Conservation (phyloP, 2,113 vertebrate species). For the Dipodomys ordii region DNA sequence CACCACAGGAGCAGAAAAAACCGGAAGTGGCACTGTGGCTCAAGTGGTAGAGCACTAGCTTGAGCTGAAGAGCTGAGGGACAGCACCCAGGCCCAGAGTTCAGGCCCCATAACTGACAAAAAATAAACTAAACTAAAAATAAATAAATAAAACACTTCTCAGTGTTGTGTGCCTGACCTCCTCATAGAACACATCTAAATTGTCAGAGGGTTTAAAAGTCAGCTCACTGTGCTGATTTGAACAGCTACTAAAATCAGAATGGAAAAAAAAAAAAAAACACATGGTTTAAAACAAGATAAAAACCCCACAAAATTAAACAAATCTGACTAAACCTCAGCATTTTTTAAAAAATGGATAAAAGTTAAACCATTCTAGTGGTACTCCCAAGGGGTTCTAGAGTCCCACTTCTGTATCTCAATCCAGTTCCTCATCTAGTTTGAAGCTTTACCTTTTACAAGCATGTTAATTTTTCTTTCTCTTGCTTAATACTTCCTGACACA, state of each 20-base stretch:
- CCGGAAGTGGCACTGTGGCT: no score
- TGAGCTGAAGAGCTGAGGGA: no score
- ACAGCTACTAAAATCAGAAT: conserved; percentile 44
- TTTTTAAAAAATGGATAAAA: neutral
- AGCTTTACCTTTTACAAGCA: neutral
- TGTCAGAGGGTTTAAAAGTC: neutral
- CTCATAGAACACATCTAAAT: neutral
- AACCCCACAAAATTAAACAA: no score
- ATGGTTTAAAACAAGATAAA: neutral
- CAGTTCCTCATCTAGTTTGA: neutral
- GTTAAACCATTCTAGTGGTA: neutral
- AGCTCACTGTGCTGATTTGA: neutral
- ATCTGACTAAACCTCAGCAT: no score
- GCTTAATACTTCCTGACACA: conserved; percentile 23
- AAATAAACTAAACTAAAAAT: no score
- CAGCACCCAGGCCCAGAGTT: no score
- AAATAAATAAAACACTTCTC: neutral
- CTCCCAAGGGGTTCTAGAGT: neutral
- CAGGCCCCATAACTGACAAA: no score
- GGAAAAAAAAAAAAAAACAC: conserved; percentile 1
- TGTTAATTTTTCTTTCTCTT: neutral
- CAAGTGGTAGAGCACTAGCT: no score
- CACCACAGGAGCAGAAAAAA: no score
- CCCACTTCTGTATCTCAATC: neutral
- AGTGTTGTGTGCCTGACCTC: neutral